Evolutionary conservation across 2,888 invertebrate species (phyloP).

Genomic region (Stenurella melanura): DNA sequence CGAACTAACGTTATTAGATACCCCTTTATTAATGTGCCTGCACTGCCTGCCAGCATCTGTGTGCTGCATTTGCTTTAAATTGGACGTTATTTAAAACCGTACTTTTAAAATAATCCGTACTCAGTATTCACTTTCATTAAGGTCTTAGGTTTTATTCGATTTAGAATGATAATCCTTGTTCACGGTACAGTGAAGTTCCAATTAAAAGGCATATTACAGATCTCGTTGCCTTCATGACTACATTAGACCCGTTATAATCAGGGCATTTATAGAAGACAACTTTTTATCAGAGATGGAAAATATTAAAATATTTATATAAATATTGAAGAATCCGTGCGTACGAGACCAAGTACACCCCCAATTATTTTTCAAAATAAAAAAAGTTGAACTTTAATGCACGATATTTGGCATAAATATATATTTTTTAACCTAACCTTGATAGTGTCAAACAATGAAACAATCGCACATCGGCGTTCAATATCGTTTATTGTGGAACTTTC

Average conservation of each 20-base stretch:
- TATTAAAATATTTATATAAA: too few species aligned
- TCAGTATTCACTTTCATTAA: constrained; percentile 4
- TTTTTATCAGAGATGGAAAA: too few species aligned
- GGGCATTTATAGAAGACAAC: too few species aligned
- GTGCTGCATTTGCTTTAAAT: neutral
- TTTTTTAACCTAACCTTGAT: too few species aligned
- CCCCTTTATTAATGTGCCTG: neutral
- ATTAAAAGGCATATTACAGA: neutral
- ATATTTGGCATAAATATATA: too few species aligned
- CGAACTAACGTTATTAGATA: neutral
- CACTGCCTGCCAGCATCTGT: neutral
- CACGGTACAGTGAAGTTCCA: neutral
- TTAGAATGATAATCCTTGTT: neutral
- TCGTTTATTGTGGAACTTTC: too few species aligned
- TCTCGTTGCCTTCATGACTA: neutral
- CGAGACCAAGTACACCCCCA: too few species aligned
- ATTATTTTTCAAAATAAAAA: too few species aligned
- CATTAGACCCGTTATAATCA: neutral
- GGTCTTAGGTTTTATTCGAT: neutral
- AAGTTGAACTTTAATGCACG: too few species aligned
- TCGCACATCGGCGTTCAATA: too few species aligned
- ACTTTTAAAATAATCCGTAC: neutral
- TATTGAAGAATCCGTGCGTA: too few species aligned
- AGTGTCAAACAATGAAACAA: too few species aligned
- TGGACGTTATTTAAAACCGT: neutral